Evolutionary conservation across 2,888 invertebrate species (phyloP).

Genomic region (Patella ulyssiponensis): DNA sequence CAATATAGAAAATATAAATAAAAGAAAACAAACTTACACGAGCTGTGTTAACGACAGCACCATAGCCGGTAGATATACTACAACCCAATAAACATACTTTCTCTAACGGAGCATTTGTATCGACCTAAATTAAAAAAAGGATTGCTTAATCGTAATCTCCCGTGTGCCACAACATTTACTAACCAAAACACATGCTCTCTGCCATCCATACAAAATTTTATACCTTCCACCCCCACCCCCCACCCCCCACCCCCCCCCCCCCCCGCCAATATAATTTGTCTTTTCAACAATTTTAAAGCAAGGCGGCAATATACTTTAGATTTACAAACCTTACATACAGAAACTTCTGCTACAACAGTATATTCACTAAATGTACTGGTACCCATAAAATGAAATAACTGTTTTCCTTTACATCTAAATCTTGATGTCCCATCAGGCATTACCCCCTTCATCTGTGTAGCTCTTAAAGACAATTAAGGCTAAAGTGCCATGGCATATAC

Average conservation of each 20-base stretch:
- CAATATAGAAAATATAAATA: background rate
- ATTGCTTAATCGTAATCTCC: too few species aligned
- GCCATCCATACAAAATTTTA: background rate
- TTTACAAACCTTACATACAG: constrained; percentile 87
- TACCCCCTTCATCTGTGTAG: constrained; percentile 70
- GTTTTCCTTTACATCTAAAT: constrained; percentile 72
- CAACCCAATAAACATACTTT: constrained; percentile 72
- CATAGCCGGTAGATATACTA: constrained; percentile 79
- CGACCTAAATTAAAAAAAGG: constrained; percentile 48
- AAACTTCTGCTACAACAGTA: constrained; percentile 78
- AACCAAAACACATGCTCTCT: background rate
- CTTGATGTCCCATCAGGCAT: constrained; percentile 73
- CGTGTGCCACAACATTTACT: too few species aligned
- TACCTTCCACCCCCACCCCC: too few species aligned
- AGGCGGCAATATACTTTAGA: background rate
- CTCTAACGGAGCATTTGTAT: constrained; percentile 64
- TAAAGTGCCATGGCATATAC: too few species aligned
- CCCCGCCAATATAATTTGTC: too few species aligned
- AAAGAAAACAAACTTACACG: constrained; percentile 47
- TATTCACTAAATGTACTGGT: constrained; percentile 72
- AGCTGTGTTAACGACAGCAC: constrained; percentile 72
- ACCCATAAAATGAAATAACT: constrained; percentile 72
- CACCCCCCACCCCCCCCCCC: too few species aligned
- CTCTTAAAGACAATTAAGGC: constrained; percentile 33
- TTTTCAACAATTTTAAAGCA: too few species aligned